These are phyloP conservation scores for Agonopterix heracliana DNA, from an alignment of 2,888 invertebrate genomes.

Conservation along the genomic window DNA sequence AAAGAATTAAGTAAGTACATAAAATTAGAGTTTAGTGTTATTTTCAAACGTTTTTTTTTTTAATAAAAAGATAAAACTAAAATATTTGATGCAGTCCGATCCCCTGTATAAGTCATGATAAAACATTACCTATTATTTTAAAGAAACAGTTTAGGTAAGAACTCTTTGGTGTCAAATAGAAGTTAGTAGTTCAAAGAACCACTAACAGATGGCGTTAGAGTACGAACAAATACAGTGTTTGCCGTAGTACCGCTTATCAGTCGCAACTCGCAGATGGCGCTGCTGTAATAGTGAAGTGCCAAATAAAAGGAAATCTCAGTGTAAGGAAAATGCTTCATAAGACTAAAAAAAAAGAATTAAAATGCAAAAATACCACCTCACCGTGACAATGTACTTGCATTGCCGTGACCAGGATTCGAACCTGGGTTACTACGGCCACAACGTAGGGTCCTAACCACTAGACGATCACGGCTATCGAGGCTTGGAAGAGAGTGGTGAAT, in stretches of 20 bases:
- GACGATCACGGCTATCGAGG: slow-evolving; percentile 75
- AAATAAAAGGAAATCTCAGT: background rate
- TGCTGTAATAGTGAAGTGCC: background rate
- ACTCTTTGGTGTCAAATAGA: background rate
- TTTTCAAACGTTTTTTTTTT: too few species aligned
- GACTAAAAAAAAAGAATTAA: background rate
- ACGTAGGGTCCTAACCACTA: slow-evolving; percentile 84
- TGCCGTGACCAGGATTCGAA: slow-evolving; percentile 76
- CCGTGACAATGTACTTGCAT: slow-evolving; percentile 69
- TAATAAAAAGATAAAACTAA: too few species aligned
- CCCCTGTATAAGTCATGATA: too few species aligned
- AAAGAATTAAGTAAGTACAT: too few species aligned
- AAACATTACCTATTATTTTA: too few species aligned
- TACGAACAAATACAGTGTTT: background rate
- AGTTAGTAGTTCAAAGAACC: background rate
- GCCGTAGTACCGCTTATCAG: background rate
- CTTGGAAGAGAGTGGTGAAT: slow-evolving; percentile 15
- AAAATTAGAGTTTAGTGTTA: too few species aligned
- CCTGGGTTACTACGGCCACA: slow-evolving; percentile 81
- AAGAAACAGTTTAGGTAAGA: background rate
- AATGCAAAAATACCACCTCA: slow-evolving; percentile 26
- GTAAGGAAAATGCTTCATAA: background rate
- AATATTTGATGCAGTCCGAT: too few species aligned
- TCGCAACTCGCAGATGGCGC: too few species aligned
- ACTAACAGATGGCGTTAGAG: background rate